phyloP scores from a whole-genome alignment of 2,888 invertebrate species.

The Scaptomyza parva region DNA sequence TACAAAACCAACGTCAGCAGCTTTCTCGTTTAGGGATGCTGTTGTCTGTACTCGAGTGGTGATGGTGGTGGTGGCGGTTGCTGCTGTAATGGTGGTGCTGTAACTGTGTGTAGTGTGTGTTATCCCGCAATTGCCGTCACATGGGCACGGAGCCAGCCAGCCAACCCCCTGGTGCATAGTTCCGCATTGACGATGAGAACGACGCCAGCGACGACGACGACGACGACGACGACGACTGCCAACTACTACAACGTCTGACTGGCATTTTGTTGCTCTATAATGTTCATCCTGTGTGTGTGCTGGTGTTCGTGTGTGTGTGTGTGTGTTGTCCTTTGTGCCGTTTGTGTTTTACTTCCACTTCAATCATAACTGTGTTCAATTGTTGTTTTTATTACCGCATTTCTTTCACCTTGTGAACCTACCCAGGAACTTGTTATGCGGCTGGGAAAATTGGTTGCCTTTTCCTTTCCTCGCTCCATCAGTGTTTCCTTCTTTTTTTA shows the following conservation, averaged over 20 bases:
- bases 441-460: constrained; percentile 56
- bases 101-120: constrained; percentile 27
- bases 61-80: constrained; percentile 26
- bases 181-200: constrained; percentile 64
- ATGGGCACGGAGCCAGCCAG: constrained; percentile 38
- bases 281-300: constrained; percentile 22
- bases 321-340: constrained; percentile 39
- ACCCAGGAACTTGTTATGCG: constrained; percentile 41
- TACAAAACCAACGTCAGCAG: constrained; percentile 68
- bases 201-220: no score
- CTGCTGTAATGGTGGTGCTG: constrained; percentile 17
- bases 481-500: constrained; percentile 32
- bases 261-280: constrained; percentile 46
- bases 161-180: constrained; percentile 62
- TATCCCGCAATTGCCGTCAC: constrained; percentile 55
- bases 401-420: constrained; percentile 66
- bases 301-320: constrained; percentile 19
- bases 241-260: constrained; percentile 40
- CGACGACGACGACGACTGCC: constrained; percentile 26
- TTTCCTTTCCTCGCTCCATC: constrained; percentile 17
- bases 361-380: constrained; percentile 81
- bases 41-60: constrained; percentile 27
- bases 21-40: constrained; percentile 53
- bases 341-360: constrained; percentile 71
- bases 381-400: constrained; percentile 80